These are phyloP conservation scores for Tichodroma muraria DNA, from an alignment of 2,113 vertebrate genomes.

Conservation along the genomic window DNA sequence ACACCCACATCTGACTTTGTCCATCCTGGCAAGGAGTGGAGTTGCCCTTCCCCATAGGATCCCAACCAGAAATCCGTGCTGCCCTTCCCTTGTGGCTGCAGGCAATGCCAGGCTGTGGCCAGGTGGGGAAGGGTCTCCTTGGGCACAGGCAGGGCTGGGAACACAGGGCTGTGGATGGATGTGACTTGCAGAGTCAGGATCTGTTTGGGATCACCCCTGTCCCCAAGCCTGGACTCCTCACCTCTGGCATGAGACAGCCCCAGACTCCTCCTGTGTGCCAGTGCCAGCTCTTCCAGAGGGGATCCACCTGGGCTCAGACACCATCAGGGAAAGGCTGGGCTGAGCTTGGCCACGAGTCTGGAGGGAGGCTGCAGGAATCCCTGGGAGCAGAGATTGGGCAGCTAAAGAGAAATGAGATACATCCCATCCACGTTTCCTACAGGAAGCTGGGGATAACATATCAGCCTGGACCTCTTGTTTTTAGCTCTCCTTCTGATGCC, in stretches of 20 bases:
- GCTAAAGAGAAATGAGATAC: background rate
- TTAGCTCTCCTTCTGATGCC: background rate
- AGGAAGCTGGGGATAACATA: background rate
- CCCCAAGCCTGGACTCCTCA: background rate
- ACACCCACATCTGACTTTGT: background rate
- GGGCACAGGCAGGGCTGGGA: background rate
- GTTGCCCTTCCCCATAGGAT: background rate
- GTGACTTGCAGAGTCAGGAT: background rate
- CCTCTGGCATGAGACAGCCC: background rate
- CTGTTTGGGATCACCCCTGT: background rate
- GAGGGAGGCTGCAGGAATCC: background rate
- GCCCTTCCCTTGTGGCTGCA: background rate
- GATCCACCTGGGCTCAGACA: background rate
- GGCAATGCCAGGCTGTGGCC: background rate
- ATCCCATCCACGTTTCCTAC: background rate
- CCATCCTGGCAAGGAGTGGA: background rate
- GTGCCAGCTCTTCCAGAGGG: background rate
- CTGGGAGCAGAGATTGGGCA: background rate
- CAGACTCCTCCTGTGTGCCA: background rate
- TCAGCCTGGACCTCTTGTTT: no score
- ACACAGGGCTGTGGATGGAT: background rate
- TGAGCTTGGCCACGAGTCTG: background rate
- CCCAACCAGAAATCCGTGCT: background rate
- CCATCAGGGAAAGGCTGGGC: background rate
- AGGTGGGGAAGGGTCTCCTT: background rate